These are phyloP conservation scores for Bucorvus abyssinicus DNA, from an alignment of 2,797 vertebrate genomes.

Conservation along the genomic window DNA sequence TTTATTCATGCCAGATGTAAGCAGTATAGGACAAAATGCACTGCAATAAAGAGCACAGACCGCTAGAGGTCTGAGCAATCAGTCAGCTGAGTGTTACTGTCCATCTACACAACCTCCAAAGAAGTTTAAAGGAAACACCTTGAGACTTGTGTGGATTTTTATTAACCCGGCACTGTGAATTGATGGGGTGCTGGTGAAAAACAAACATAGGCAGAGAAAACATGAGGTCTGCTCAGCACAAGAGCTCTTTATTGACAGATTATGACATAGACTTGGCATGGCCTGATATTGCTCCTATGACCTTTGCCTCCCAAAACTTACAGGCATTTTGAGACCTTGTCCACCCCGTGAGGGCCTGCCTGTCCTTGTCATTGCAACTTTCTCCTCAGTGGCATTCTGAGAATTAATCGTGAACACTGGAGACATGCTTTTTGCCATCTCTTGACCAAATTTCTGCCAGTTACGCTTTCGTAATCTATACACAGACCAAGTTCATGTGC, in stretches of 20 bases:
- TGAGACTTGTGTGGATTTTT: constrained; percentile 68
- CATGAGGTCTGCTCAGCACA: constrained; percentile 65
- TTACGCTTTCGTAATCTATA: not conserved
- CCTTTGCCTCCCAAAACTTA: constrained; percentile 61
- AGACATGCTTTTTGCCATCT: constrained; percentile 42
- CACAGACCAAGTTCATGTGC: not conserved
- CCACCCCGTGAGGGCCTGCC: constrained; percentile 11
- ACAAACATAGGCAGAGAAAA: constrained; percentile 69
- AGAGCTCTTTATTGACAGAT: constrained; percentile 76
- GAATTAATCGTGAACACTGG: not conserved
- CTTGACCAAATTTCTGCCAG: not conserved
- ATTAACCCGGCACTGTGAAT: constrained; percentile 68
- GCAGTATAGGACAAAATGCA: not conserved
- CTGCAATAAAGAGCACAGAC: not conserved
- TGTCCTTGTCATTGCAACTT: constrained; percentile 33
- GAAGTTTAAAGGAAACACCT: constrained; percentile 65
- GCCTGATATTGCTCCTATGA: constrained; percentile 52
- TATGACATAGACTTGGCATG: constrained; percentile 68
- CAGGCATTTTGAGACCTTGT: constrained; percentile 65
- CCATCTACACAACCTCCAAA: constrained; percentile 44
- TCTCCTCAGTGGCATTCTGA: not conserved
- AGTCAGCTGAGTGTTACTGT: constrained; percentile 1
- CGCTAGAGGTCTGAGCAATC: constrained; percentile 19
- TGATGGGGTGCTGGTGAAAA: constrained; percentile 69
- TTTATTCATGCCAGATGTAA: not conserved